Base-by-base conservation (phyloP, 2,888 invertebrate species). In the Parnassius apollo region DNA sequence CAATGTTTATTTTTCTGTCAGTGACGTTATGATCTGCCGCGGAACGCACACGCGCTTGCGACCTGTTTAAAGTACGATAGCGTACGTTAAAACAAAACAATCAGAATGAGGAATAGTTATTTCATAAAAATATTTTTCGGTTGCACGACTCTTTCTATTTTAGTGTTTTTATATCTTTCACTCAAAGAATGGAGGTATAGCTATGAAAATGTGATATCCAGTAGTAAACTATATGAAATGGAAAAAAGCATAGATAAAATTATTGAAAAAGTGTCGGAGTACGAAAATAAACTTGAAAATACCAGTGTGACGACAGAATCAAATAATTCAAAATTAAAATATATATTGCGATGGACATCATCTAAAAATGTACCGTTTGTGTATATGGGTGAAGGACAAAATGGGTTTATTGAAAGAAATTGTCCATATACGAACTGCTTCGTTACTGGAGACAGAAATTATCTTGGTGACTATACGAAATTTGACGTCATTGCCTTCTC, bases 401-500 rank as follows among this genome's bases (percentile, higher is more conserved):
- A 73, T 13, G 75, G 74, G 8, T 87, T 88, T 54, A 65, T 73
- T 25, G 68, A 71, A 2, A 75, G 74, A 58, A 74, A 75, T 0
- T 88, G 87, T 70, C 54, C 74, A 0, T 69, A 72, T n/a, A 75
- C 67, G 0, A 86, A 86, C 22, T 89, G 88, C 67, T 82, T 72
- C 35, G 77, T 87, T 0, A 80, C 87, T 0, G 66, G 69, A 2
- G 68, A 86, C 42, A 75, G 69, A 65, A 45, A 55, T 4, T 74
- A 74, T 9, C 68, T 81, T 0, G 67, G 63, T 50, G 71, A 79
- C 62, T 69, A 76, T 25, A 71, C 70, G 2, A 69, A 75, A 3
- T 88, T 81, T 48, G 85, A 87, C 63, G 81, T 74, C 0, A 64
- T 88, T 4, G 66, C 80, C 2, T 88, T 88, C 55, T 69, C 80